Conservation (phyloP, 92 coral and sea anemone genomes). For the Phenganax stokvisi region DNA sequence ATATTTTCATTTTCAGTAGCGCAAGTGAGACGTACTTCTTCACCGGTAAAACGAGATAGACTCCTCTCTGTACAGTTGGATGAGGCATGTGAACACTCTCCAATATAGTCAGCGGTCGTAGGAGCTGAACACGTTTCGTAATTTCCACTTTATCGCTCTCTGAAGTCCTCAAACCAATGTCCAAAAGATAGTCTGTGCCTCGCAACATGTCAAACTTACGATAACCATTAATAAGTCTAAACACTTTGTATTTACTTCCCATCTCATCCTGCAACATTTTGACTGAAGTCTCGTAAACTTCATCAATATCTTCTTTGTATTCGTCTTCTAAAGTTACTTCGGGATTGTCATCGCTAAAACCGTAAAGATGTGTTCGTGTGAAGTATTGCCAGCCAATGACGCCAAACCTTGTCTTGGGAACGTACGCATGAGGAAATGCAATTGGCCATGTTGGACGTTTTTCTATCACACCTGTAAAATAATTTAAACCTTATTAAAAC, state of each 20-base stretch:
- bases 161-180: conserved; percentile 59
- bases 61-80: conserved; percentile 84
- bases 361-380: conserved; percentile 69
- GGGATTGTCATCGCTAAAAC: conserved; percentile 76
- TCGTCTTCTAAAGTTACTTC: conserved; percentile 64
- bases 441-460: conserved; percentile 94
- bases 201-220: conserved; percentile 84
- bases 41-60: conserved; percentile 88
- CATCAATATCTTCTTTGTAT: conserved; percentile 73
- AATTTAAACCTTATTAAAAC: neutral
- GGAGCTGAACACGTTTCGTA: conserved; percentile 73
- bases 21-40: conserved; percentile 23
- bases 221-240: conserved; percentile 76
- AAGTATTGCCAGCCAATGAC: conserved; percentile 96
- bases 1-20: neutral
- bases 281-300: conserved; percentile 72
- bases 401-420: conserved; percentile 83
- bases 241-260: conserved; percentile 50
- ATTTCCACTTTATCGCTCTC: conserved; percentile 38
- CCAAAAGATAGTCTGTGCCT: conserved; percentile 91
- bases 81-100: conserved; percentile 91
- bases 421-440: conserved; percentile 81
- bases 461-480: conserved; percentile 70
- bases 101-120: conserved; percentile 84
- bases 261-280: conserved; percentile 82